Conservation (phyloP, 2,888 invertebrate species). For the Herminia tarsipennalis region DNA sequence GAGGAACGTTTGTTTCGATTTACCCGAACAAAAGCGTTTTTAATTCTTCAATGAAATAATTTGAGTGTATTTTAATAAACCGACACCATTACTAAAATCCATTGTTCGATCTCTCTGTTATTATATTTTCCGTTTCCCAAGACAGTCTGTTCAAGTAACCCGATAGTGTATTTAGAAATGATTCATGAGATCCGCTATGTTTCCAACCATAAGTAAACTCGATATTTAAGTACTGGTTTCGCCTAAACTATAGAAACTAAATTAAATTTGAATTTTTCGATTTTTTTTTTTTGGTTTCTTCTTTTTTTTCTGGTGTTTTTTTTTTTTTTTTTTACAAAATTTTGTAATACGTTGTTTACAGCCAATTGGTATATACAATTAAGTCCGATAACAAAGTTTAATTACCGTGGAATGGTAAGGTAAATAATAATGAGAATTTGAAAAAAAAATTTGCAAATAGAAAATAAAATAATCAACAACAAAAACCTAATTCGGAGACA, state of each 20-base stretch:
- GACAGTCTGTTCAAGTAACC: conserved; percentile 76
- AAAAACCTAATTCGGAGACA: conserved; percentile 67
- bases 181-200: conserved; percentile 74
- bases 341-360: conserved; percentile 46
- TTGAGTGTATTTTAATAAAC: conserved; percentile 70
- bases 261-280: conserved; percentile 51
- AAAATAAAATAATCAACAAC: conserved; percentile 50
- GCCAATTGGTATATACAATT: conserved; percentile 61
- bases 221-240: conserved; percentile 49
- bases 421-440: conserved; percentile 49
- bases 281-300: conserved; percentile 51
- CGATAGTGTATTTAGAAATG: conserved; percentile 81
- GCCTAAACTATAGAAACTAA: conserved; percentile 47
- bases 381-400: conserved; percentile 32
- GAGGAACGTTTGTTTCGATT: conserved; percentile 62
- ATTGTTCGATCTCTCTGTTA: conserved; percentile 78
- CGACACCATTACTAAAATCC: conserved; percentile 79
- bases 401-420: conserved; percentile 40
- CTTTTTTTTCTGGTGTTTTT: conserved; percentile 25
- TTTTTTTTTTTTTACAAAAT: conserved; percentile 17
- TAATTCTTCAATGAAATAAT: conserved; percentile 78
- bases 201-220: conserved; percentile 52
- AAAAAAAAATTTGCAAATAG: conserved; percentile 53
- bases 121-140: conserved; percentile 71
- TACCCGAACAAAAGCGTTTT: conserved; percentile 72